These are phyloP conservation scores for Epirrhoe alternata DNA, from an alignment of 2,888 invertebrate species.

Conservation along the genomic window DNA sequence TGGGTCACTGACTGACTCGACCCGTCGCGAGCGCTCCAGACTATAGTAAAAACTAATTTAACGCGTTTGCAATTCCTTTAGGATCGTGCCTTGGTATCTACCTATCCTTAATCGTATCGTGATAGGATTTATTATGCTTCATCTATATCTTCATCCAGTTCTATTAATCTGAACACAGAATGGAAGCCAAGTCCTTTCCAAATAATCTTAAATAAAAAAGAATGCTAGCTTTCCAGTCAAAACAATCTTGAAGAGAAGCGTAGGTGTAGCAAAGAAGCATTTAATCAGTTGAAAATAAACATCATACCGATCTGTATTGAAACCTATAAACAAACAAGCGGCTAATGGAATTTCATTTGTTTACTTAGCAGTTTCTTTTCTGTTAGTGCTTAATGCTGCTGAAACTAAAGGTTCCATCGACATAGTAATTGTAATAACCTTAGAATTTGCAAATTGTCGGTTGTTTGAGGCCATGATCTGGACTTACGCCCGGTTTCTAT, in stretches of 20 bases:
- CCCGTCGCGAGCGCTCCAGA: slow-evolving; percentile 16
- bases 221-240: neutral
- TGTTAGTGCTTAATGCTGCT: slow-evolving; percentile 2
- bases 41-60: neutral
- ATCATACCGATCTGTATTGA: slow-evolving; percentile 19
- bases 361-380: slow-evolving; percentile 26
- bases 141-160: too few species aligned
- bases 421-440: too few species aligned
- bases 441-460: too few species aligned
- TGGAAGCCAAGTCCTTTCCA: too few species aligned
- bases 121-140: too few species aligned
- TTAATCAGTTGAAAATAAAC: slow-evolving; percentile 9
- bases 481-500: too few species aligned
- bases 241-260: slow-evolving; percentile 1
- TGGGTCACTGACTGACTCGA: slow-evolving; percentile 28
- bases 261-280: slow-evolving; percentile 9
- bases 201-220: too few species aligned
- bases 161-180: too few species aligned
- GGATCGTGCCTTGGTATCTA: neutral
- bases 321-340: slow-evolving; percentile 22
- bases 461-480: too few species aligned
- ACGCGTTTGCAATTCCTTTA: slow-evolving; percentile 1
- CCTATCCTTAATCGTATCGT: neutral
- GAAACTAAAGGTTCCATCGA: slow-evolving; percentile 1
- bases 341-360: slow-evolving; percentile 37